These are phyloP conservation scores for Arvicola amphibius DNA, from an alignment of 2,797 vertebrate genomes.

Conservation along the genomic window DNA sequence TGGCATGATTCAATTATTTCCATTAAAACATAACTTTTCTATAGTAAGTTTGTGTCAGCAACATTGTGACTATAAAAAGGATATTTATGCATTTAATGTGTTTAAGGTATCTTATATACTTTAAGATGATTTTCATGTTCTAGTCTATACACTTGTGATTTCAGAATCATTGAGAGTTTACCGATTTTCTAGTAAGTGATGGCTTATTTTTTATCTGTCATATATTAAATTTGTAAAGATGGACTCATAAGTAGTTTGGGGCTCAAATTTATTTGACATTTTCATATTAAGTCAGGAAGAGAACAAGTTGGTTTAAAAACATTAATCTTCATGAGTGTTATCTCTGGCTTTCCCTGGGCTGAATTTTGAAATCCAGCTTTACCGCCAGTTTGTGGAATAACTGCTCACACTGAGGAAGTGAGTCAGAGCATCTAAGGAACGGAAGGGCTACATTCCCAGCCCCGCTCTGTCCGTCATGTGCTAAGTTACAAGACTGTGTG, in stretches of 20 bases:
- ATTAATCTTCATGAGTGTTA: constrained; percentile 67
- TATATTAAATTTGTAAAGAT: background rate
- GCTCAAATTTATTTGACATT: constrained; percentile 69
- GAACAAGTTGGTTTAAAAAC: constrained; percentile 66
- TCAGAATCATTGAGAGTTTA: background rate
- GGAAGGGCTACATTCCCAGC: constrained; percentile 15
- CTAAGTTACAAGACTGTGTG: background rate
- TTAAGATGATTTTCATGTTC: background rate
- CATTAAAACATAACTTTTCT: background rate
- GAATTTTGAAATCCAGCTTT: constrained; percentile 74
- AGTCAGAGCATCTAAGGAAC: constrained; percentile 66
- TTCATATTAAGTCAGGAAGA: constrained; percentile 66
- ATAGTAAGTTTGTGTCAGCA: background rate
- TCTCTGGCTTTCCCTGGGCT: constrained; percentile 72
- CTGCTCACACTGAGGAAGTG: constrained; percentile 66
- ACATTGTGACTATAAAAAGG: background rate
- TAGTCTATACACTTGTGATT: background rate
- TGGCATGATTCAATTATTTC: constrained; percentile 29
- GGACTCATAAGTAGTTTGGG: constrained; percentile 62
- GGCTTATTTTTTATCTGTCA: background rate
- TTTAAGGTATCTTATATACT: background rate
- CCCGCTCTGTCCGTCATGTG: background rate
- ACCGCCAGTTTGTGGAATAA: constrained; percentile 61
- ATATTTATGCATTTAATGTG: background rate
- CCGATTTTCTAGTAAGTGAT: background rate